Base-by-base conservation (phyloP, 53 echinoderm and acorn worm species). In the Echinarachnius parma region DNA sequence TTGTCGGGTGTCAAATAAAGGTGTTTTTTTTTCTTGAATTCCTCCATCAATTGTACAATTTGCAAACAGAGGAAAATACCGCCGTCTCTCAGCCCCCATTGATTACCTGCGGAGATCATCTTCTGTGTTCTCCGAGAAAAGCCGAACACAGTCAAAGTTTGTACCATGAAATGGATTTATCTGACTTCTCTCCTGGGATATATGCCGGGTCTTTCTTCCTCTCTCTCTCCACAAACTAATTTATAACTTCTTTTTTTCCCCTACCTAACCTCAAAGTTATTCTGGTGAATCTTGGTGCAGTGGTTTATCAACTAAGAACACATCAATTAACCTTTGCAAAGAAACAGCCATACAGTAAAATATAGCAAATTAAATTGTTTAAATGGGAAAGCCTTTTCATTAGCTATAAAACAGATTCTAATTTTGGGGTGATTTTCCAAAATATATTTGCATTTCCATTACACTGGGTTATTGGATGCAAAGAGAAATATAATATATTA, bases 51-150 rank as follows among this genome's bases (percentile, higher is more conserved):
- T n/a, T n/a, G n/a, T n/a, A n/a, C n/a, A n/a, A n/a, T n/a, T 14
- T 3, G 9, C 48, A 47, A 69, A 52, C 74, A 72, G 56, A 10
- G 16, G 28, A 0, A 36, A 46, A 55, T 72, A 72, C 74, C 27
- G 42, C 2, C 32, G 74, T 39, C 44, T 72, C n/a, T 56, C 57
- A 0, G 74, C 33, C 0, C 36, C 74, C 4, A 56, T 72, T 5
- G 9, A 4, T 8, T 54, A 26, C 13, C 57, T 72, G 22, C 42
- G 74, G 10, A 23, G 74, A 25, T 56, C 74, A 26, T 56, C 56
- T 1, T 72, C 74, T 26, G 46, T 72, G 7, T 56, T 72, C 39
- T 34, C 55, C 74, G 39, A 65, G 65, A 45, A 46, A 10, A 29
- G 18, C 42, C 13, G 57, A 39, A 34, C 15, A 36, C 16, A 11